These are phyloP conservation scores for Zele albiditarsus DNA, from an alignment of 2,888 invertebrate species.

Conservation along the genomic window DNA sequence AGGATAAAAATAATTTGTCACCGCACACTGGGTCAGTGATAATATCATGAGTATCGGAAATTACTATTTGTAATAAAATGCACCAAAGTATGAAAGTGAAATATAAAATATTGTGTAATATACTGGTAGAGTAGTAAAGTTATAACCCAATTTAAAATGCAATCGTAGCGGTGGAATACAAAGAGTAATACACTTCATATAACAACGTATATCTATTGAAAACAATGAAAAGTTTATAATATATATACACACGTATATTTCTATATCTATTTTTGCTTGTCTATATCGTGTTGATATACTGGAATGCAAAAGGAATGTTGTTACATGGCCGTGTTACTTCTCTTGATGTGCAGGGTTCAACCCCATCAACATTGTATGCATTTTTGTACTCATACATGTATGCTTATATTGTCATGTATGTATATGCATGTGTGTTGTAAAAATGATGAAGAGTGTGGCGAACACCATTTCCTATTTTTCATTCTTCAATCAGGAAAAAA, in stretches of 20 bases:
- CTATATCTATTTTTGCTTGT: constrained; percentile 20
- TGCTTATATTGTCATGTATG: neutral
- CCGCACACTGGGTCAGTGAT: too few relatives aligned
- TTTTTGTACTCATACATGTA: constrained; percentile 13
- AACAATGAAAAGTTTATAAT: too few relatives aligned
- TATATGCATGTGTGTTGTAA: constrained; percentile 12
- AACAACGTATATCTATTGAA: too few relatives aligned
- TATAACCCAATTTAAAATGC: too few relatives aligned
- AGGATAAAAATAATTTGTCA: too few relatives aligned
- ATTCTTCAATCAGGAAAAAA: constrained; percentile 32
- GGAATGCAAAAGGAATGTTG: neutral
- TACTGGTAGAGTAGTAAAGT: too few relatives aligned
- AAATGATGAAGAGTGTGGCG: neutral
- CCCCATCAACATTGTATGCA: constrained; percentile 29
- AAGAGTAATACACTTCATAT: too few relatives aligned
- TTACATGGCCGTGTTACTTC: neutral
- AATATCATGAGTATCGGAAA: too few relatives aligned
- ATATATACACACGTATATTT: neutral
- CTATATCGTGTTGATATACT: neutral
- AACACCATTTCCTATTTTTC: constrained; percentile 28
- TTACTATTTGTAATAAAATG: too few relatives aligned
- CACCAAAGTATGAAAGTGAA: too few relatives aligned
- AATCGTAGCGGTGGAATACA: too few relatives aligned
- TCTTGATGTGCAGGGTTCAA: constrained; percentile 18
- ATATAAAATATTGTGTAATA: too few relatives aligned